These are phyloP conservation scores for Alectura lathami DNA, from an alignment of 2,113 vertebrate species.

Conservation along the genomic window DNA sequence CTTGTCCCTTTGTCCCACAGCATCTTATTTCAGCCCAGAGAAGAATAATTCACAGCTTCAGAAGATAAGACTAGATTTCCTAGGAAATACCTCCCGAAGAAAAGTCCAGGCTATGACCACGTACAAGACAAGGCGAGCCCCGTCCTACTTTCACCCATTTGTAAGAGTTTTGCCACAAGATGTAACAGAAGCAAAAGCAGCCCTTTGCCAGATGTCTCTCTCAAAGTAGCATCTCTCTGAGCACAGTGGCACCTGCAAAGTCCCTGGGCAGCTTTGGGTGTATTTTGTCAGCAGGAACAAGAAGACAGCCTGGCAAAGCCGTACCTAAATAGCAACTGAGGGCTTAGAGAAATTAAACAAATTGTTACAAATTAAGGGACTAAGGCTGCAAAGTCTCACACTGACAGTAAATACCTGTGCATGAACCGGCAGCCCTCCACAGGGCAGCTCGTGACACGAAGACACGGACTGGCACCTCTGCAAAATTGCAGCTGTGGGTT, in stretches of 20 bases:
- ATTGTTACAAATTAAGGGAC: neutral
- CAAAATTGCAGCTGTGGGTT: neutral
- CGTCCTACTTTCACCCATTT: neutral
- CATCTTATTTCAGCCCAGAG: constrained; percentile 49
- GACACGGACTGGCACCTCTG: neutral
- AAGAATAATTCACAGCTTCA: constrained; percentile 49
- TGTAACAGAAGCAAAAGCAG: neutral
- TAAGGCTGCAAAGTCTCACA: neutral
- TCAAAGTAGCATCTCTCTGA: neutral
- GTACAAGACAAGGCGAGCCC: neutral
- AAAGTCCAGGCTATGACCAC: neutral
- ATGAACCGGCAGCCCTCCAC: neutral
- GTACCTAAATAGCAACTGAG: neutral
- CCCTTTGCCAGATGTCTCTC: neutral
- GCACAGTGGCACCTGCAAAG: neutral
- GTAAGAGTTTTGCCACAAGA: neutral
- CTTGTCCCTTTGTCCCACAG: constrained; percentile 57
- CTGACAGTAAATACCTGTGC: neutral
- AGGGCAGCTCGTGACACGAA: neutral
- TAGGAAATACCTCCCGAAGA: constrained; percentile 23
- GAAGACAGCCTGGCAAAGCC: neutral
- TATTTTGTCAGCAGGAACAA: neutral
- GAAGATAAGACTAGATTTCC: constrained; percentile 53
- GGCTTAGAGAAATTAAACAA: neutral
- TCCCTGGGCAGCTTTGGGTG: neutral